Percentiles rank a stretch among this genome's conserved stretches.
phyloP scores from a whole-genome alignment of 2,113 vertebrate genomes.

The Okapia johnstoni region DNA sequence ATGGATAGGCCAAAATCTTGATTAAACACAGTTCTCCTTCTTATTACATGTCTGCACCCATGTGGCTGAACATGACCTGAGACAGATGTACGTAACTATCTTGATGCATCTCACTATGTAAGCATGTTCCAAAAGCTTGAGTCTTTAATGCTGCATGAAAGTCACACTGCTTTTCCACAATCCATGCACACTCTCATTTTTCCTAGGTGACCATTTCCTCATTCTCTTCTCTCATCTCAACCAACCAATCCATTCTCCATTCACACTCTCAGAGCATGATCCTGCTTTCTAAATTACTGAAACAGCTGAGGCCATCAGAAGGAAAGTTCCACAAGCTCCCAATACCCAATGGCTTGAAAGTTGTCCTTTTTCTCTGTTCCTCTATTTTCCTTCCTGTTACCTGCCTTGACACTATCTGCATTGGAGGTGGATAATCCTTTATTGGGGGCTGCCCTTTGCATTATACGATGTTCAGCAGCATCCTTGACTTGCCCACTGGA shows the following conservation, averaged over 20 bases:
- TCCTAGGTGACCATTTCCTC: background rate
- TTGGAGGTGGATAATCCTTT: background rate
- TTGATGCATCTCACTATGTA: background rate
- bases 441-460: background rate
- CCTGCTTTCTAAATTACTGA: background rate
- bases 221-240: background rate
- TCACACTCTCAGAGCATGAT: background rate
- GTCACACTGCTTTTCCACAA: background rate
- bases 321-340: background rate
- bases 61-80: background rate
- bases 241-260: background rate
- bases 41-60: background rate
- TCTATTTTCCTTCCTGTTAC: background rate
- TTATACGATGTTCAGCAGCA: background rate
- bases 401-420: background rate
- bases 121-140: background rate
- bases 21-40: background rate
- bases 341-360: background rate
- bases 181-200: background rate
- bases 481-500: background rate
- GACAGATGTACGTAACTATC: background rate
- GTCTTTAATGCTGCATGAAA: background rate
- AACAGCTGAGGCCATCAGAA: background rate
- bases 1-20: background rate
- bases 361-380: background rate